phyloP scores from a whole-genome alignment of 2,113 vertebrate species.

The Dicerorhinus sumatrensis region DNA sequence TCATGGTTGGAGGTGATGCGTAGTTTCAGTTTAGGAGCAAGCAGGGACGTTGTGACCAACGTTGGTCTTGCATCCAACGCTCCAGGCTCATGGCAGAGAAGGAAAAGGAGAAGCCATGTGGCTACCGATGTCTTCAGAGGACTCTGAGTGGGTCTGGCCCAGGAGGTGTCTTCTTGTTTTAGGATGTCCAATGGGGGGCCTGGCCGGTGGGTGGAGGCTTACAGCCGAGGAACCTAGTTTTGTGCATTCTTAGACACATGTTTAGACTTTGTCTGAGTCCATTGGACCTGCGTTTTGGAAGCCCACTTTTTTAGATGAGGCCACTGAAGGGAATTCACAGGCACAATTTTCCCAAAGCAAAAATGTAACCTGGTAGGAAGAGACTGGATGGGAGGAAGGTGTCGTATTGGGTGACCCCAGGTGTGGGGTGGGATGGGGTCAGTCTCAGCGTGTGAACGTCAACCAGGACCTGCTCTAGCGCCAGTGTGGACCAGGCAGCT shows the following conservation, averaged over 20 bases:
- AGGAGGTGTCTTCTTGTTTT: background rate
- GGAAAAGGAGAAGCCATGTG: too few relatives aligned
- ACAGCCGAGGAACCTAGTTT: background rate
- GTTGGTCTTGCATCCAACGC: too few relatives aligned
- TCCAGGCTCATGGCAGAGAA: accelerated
- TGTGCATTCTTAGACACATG: accelerated
- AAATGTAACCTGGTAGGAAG: background rate
- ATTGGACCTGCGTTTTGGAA: background rate
- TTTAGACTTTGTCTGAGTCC: background rate
- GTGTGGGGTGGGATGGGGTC: background rate
- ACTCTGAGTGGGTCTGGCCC: background rate
- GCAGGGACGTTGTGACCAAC: too few relatives aligned
- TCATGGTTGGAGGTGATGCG: accelerated
- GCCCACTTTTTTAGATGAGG: background rate
- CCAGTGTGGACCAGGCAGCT: background rate
- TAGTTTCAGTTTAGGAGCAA: background rate
- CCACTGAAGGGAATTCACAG: background rate
- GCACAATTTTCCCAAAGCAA: background rate
- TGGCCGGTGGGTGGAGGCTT: background rate
- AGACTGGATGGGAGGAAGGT: accelerated
- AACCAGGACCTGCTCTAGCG: too few relatives aligned
- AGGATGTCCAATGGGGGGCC: accelerated
- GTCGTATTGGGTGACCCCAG: accelerated
- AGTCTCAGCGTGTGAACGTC: accelerated
- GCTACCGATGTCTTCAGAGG: accelerated